Evolutionary conservation across 2,113 vertebrate species (phyloP).

Genomic region (Lonchura striata): DNA sequence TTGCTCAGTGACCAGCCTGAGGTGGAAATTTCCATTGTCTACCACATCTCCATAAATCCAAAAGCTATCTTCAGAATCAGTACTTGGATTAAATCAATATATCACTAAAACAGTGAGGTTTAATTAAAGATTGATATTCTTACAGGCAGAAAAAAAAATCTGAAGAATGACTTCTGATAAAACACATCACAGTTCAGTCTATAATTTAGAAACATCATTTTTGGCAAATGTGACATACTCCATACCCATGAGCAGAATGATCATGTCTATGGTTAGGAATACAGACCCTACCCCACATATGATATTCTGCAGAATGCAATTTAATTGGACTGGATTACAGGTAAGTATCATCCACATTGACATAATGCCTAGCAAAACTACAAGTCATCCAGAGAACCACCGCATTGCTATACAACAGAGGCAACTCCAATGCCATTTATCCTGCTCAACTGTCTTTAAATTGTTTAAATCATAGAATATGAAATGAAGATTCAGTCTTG

Average conservation of each 20-base stretch:
- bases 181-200: neutral
- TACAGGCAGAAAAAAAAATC: neutral
- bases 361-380: neutral
- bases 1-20: neutral
- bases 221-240: neutral
- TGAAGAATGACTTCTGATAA: neutral
- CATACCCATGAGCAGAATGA: neutral
- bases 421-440: neutral
- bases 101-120: neutral
- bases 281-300: accelerated
- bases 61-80: neutral
- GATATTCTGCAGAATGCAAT: neutral
- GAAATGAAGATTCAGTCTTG: neutral
- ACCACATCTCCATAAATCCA: neutral
- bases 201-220: neutral
- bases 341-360: neutral
- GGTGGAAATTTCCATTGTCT: neutral
- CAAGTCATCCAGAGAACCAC: neutral
- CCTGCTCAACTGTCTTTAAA: neutral
- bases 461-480: neutral
- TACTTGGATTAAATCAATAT: neutral
- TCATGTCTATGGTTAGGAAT: neutral
- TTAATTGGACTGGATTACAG: neutral
- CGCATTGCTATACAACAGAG: neutral
- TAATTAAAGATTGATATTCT: neutral